Conservation (phyloP, 1,140 invertebrate genomes). For the Globodera ellingtonae region DNA sequence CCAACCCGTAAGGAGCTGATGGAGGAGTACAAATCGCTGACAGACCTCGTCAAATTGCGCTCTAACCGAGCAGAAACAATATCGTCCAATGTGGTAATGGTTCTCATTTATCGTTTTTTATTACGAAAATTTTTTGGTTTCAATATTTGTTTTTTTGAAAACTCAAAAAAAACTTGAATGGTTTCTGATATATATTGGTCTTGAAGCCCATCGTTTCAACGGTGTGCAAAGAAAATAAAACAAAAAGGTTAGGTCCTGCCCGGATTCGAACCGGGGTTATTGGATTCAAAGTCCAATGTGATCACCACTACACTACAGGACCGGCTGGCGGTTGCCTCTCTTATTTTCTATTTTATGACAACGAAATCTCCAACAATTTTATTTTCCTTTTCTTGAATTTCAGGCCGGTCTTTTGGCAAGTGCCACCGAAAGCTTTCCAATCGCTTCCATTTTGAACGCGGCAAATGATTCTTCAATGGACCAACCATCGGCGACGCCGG, state of each 20-base stretch:
- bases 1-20: slow-evolving; percentile 82
- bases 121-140: too few relatives aligned
- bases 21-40: slow-evolving; percentile 79
- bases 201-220: too few relatives aligned
- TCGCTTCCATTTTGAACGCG: slow-evolving; percentile 25
- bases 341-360: neutral
- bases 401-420: slow-evolving; percentile 25
- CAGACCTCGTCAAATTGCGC: slow-evolving; percentile 83
- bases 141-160: too few relatives aligned
- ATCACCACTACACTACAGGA: slow-evolving; percentile 33
- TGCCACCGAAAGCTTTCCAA: slow-evolving; percentile 18
- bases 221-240: neutral
- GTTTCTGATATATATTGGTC: too few relatives aligned
- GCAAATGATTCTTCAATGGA: slow-evolving; percentile 33
- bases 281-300: slow-evolving; percentile 37
- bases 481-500: slow-evolving; percentile 15
- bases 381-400: neutral
- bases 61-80: slow-evolving; percentile 83
- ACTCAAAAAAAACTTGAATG: too few relatives aligned
- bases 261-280: slow-evolving; percentile 34
- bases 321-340: neutral
- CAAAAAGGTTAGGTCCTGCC: slow-evolving; percentile 23
- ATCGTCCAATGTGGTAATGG: slow-evolving; percentile 65
- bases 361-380: neutral
- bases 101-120: too few relatives aligned